A percentile compares a stretch with the other conserved stretches of the same genome.
These are phyloP conservation scores for Thunnus thynnus DNA, from an alignment of 2,113 vertebrate genomes.

Conservation along the genomic window DNA sequence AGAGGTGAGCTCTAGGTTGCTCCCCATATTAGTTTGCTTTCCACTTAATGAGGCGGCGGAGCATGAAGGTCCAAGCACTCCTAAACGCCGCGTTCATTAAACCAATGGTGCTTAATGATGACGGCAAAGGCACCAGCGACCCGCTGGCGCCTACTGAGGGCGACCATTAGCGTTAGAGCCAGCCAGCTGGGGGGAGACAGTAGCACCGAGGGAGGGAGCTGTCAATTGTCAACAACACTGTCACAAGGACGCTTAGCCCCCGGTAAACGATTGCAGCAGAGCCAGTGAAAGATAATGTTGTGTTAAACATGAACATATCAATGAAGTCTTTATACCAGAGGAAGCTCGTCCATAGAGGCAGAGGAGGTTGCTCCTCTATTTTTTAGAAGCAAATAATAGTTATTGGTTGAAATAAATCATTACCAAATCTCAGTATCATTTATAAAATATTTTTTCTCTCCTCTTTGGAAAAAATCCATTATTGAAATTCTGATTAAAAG, in stretches of 20 bases:
- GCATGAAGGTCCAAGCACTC: slow-evolving; percentile 87
- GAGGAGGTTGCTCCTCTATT: too few relatives aligned
- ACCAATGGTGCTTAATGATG: slow-evolving; percentile 85
- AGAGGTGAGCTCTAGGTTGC: slow-evolving; percentile 87
- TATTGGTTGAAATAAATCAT: too few relatives aligned
- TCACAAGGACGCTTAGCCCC: slow-evolving; percentile 76
- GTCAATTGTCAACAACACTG: slow-evolving; percentile 73
- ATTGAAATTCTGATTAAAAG: too few relatives aligned
- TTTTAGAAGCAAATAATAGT: too few relatives aligned
- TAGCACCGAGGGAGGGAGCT: slow-evolving; percentile 41
- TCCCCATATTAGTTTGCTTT: slow-evolving; percentile 84
- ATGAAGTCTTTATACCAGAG: neutral
- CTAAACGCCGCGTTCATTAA: slow-evolving; percentile 86
- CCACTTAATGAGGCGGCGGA: slow-evolving; percentile 84
- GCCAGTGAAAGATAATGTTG: neutral
- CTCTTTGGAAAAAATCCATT: too few relatives aligned
- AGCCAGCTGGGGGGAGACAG: slow-evolving; percentile 77
- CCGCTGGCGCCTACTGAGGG: slow-evolving; percentile 77
- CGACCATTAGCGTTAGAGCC: slow-evolving; percentile 75
- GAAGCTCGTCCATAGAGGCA: too few relatives aligned
- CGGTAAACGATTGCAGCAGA: slow-evolving; percentile 62
- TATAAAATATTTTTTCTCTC: too few relatives aligned
- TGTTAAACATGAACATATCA: neutral
- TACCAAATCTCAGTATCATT: too few relatives aligned
- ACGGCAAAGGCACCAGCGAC: slow-evolving; percentile 82